phyloP scores from a whole-genome alignment of 2,113 vertebrate species.

The Pseudorhombus dupliciocellatus region DNA sequence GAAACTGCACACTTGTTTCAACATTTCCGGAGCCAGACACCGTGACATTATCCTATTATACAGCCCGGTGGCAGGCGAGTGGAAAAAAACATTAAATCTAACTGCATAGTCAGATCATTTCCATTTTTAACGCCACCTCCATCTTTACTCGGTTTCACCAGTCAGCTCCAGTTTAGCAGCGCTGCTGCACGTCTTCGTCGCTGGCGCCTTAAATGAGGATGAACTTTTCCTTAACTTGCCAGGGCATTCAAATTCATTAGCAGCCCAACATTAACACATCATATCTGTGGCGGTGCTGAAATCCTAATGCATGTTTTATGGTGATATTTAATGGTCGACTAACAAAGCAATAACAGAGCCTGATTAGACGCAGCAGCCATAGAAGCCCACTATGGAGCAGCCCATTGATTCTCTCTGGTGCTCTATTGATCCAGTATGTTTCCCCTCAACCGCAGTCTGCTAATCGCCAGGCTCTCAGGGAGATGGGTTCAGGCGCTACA shows the following conservation, averaged over 20 bases:
- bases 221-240: conserved; percentile 82
- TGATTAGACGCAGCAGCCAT: conserved; percentile 21
- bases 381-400: conserved; percentile 46
- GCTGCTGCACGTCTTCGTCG: conserved; percentile 62
- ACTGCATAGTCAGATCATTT: conserved; percentile 40
- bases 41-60: conserved; percentile 43
- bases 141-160: conserved; percentile 20
- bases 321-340: conserved; percentile 52
- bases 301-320: conserved; percentile 60
- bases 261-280: conserved; percentile 73
- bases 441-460: conserved; percentile 64
- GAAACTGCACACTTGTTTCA: conserved; percentile 17
- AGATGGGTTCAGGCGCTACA: conserved; percentile 48
- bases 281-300: conserved; percentile 57
- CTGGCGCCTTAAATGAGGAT: conserved; percentile 83
- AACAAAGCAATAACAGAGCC: conserved; percentile 48
- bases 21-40: conserved; percentile 24
- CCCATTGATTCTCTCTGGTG: conserved; percentile 72
- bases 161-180: conserved; percentile 67
- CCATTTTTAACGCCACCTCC: conserved; percentile 28
- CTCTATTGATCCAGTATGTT: conserved; percentile 77
- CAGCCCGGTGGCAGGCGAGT: conserved; percentile 24
- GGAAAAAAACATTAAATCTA: conserved; percentile 27
- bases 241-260: conserved; percentile 87
- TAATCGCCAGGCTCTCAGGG: conserved; percentile 72